Evolutionary conservation across 2,797 vertebrate species (phyloP), one percentile per base, ranked within the genome.

Genomic region (Melanogrammus aeglefinus): DNA sequence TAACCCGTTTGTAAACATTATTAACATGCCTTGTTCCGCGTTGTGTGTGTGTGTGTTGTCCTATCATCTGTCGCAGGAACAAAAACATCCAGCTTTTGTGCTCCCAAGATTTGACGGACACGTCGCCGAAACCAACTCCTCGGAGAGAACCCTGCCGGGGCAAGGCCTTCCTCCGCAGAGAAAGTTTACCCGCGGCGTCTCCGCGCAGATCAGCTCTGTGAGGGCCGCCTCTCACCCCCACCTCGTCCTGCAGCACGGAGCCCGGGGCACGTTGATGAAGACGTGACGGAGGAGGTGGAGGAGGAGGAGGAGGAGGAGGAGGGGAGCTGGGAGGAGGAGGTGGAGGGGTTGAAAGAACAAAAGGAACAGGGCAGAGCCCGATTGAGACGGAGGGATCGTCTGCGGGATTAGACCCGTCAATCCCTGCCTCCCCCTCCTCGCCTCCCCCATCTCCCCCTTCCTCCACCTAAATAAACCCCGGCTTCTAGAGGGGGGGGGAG

Each of bases 361-460:
- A 93, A 90, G 89, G 81, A 91, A 35, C 24, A 82, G 84, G 86
- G 88, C 87, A 78, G 80, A 88, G 88, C 89, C 85, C 13, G 81
- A 86, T 85, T 27, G 84, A 91, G 89, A 82, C 85, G 29, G 51
- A 47, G 80, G 81, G 81, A 89, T 69, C 63, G 84, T 88, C 83
- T 6, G 82, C 1, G 69, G 91, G 93, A 94, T 94, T 94, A 93
- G 83, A 88, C 87, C 83, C 78, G 87, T 93, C 93, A 92, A 92
- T 91, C 91, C 88, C 51, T 13, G 76, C 76, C 78, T 86, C 87
- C 89, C 88, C 88, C 89, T 72, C 57, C n/a, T 36, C 16, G 1
- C 24, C 57, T 24, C 21, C 18, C 9, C 63, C 63, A 6, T 27
- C 63, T 2, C n/a, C 63, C 24, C 63, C 63, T 13, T 27, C 63